These are phyloP conservation scores for Cydia splendana DNA, from an alignment of 1,140 invertebrate species.

Conservation along the genomic window DNA sequence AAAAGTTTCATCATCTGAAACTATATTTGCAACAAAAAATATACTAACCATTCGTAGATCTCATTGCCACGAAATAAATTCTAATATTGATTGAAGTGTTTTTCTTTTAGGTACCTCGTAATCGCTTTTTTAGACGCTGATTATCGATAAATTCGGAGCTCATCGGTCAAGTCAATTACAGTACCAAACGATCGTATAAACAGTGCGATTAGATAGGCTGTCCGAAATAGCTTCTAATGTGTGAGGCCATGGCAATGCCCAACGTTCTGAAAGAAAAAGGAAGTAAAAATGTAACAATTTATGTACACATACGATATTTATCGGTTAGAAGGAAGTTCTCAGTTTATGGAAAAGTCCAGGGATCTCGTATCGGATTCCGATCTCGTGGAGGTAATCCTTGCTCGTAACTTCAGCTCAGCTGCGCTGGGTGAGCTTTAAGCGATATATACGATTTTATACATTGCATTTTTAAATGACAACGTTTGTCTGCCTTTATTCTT, in stretches of 20 bases:
- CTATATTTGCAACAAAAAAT: no score
- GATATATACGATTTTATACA: no score
- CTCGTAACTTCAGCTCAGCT: neutral
- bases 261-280: neutral
- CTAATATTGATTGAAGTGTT: no score
- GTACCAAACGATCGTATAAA: neutral
- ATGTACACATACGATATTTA: neutral
- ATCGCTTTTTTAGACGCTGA: neutral
- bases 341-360: slow-evolving; percentile 11
- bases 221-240: slow-evolving; percentile 14
- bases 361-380: neutral
- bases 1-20: no score
- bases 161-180: neutral
- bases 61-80: no score
- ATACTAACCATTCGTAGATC: no score
- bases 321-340: neutral
- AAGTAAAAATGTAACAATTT: neutral
- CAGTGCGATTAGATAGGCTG: neutral
- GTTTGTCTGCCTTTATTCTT: no score
- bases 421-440: neutral
- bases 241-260: neutral
- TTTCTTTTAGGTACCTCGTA: neutral
- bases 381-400: neutral
- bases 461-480: no score
- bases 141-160: slow-evolving; percentile 3